Percentiles rank a stretch among this genome's conserved stretches.
phyloP scores from a whole-genome alignment of 2,113 vertebrate species.

The Gasterosteus aculeatus region DNA sequence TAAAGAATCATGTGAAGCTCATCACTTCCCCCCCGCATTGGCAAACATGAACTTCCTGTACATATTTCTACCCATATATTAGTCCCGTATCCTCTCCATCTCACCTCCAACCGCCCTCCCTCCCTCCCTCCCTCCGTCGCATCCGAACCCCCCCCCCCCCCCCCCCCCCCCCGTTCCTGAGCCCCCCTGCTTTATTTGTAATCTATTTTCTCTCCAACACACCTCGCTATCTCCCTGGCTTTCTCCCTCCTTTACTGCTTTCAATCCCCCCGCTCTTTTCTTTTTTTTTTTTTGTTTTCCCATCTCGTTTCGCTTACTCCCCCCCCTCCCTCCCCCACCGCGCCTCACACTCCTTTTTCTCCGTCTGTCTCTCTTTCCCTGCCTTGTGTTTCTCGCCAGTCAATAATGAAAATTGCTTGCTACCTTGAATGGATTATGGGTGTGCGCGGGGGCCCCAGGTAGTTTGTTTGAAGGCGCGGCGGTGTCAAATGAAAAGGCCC shows the following conservation, averaged over 20 bases:
- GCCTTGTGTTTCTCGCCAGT: conserved; percentile 77
- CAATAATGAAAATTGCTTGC: conserved; percentile 85
- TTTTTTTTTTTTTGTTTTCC: conserved; percentile 66
- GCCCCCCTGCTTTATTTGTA: conserved; percentile 49
- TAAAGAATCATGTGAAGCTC: background rate
- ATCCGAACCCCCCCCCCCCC: conserved; percentile 18
- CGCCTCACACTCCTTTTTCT: background rate
- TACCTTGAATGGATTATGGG: conserved; percentile 84
- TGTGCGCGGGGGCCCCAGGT: conserved; percentile 71
- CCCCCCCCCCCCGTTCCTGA: conserved; percentile 20
- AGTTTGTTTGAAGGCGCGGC: conserved; percentile 81
- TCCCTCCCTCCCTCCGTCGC: conserved; percentile 30
- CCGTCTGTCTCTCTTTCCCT: conserved; percentile 16
- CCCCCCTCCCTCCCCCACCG: background rate
- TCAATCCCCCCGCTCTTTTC: conserved; percentile 64
- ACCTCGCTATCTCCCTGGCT: conserved; percentile 55
- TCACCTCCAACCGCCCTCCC: background rate
- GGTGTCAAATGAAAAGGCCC: conserved; percentile 81
- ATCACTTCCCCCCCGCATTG: conserved; percentile 15
- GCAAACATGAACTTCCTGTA: conserved; percentile 42
- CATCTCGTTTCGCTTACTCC: conserved; percentile 41
- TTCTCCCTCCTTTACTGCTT: conserved; percentile 57
- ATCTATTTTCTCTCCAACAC: conserved; percentile 64
- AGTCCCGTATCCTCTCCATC: conserved; percentile 28
- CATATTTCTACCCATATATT: conserved; percentile 35